Evolutionary conservation across 2,797 vertebrate species (phyloP), one percentile per base, ranked within the genome.

Genomic region (Etheostoma perlongum): DNA sequence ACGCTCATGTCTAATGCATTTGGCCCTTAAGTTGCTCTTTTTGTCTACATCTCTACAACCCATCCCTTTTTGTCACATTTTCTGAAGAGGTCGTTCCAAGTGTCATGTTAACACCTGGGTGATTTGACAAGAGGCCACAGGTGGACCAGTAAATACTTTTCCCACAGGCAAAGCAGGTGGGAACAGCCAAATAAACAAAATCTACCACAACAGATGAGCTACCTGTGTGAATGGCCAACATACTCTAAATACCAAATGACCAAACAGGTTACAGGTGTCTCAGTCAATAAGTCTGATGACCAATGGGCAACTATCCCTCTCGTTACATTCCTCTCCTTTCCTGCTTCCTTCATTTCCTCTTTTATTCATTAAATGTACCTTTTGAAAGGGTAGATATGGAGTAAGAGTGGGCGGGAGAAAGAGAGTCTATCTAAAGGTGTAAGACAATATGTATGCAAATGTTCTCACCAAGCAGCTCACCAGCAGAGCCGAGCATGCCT

Each of bases 371-470:
- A 81, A 86, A 76, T 61, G 64, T 64, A 68, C 68, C 68, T 81
- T 88, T 63, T 46, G 36, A 84, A 81, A 81, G 62, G 68, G 63
- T 64, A 85, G 75, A 76, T 69, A 58, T 76, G 49, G 74, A 70
- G 57, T 25, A 62, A 54, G 64, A 77, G 70, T 73, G 74, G 76
- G 72, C 44, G 66, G 72, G 65, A 82, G 72, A 67, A 83, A 68
- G 46, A 76, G 49, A 85, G 81, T 81, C 78, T 83, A 83, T 86
- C 77, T 84, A 76, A 92, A 94, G 88, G 90, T 94, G 92, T 78
- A 86, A 92, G 85, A 93, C 92, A 95, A 95, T 94, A 95, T 95
- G 94, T 94, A 95, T 95, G 95, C 92, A 94, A 95, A 95, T 95
- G 74, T 74, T 88, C 82, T 81, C 78, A 76, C 63, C 40, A 30